Conservation (phyloP, 1,140 invertebrate genomes). For the Aphelenchoides avenae region DNA sequence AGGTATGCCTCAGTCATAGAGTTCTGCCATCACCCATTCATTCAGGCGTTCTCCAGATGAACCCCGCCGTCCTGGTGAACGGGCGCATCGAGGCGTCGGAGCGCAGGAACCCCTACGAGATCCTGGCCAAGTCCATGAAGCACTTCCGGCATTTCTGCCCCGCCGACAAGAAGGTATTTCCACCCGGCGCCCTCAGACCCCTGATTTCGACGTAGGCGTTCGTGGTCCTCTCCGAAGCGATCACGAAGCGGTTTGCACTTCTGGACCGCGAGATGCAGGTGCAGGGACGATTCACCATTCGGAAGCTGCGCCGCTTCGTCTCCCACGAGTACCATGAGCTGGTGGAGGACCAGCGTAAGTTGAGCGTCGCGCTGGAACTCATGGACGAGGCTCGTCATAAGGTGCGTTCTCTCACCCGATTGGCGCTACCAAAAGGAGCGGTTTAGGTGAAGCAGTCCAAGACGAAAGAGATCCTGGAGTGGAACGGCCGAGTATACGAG, state of each 20-base stretch:
- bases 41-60: conserved; percentile 29
- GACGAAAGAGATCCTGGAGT: conserved; percentile 14
- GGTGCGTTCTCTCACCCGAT: too few relatives aligned
- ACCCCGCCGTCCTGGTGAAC: conserved; percentile 9
- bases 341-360: conserved; percentile 9
- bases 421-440: not conserved
- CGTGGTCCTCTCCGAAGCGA: too few relatives aligned
- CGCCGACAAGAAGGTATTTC: not conserved
- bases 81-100: not conserved
- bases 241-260: conserved; percentile 15
- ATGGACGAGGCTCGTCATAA: conserved; percentile 24
- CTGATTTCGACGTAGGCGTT: not conserved
- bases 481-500: conserved; percentile 17
- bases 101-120: conserved; percentile 19
- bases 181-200: too few relatives aligned
- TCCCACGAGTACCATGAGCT: conserved; percentile 13
- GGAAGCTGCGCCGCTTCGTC: conserved; percentile 19
- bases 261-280: conserved; percentile 19
- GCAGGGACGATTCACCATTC: conserved; percentile 19
- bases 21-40: not conserved
- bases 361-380: conserved; percentile 11
- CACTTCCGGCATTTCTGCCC: conserved; percentile 1
- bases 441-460: conserved; percentile 17
- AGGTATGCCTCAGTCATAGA: conserved; percentile 7
- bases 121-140: conserved; percentile 9